A percentile compares a stretch with the other conserved stretches of the same genome.
phyloP scores from a whole-genome alignment of 1,140 invertebrate species.

The Apocrypta bakeri region DNA sequence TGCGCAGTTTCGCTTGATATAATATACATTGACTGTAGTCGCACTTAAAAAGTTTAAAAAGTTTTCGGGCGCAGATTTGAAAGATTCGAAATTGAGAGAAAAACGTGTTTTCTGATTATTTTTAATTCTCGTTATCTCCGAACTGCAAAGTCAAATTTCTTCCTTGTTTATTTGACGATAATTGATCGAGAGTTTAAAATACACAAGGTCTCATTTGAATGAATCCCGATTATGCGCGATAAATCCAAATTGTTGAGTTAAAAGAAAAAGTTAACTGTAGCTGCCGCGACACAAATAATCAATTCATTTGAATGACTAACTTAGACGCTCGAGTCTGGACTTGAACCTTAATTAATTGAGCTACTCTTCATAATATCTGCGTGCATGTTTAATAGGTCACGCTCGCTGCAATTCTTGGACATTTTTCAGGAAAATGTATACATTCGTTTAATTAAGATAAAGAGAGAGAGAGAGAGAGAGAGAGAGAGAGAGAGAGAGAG shows the following conservation, averaged over 20 bases:
- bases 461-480: background rate
- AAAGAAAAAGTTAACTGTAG: too few species aligned
- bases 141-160: background rate
- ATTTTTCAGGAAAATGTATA: slow-evolving; percentile 34
- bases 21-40: background rate
- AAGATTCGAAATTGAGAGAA: background rate
- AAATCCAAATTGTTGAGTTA: background rate
- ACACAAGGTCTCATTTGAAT: too few species aligned
- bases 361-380: too few species aligned
- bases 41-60: background rate
- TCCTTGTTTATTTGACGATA: background rate
- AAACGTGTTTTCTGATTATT: background rate
- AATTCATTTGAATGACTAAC: background rate
- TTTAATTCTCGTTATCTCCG: too few species aligned
- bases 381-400: background rate
- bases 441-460: slow-evolving; percentile 30
- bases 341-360: background rate
- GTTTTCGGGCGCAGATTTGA: background rate
- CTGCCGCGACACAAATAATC: background rate
- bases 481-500: too few species aligned
- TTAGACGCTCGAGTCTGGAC: background rate
- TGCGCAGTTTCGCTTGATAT: background rate
- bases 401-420: background rate
- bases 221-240: too few species aligned
- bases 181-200: background rate